A percentile compares a stretch with the other conserved stretches of the same genome.
These are phyloP conservation scores for Trematomus loennbergii DNA, from an alignment of 2,113 vertebrate species.

Conservation along the genomic window DNA sequence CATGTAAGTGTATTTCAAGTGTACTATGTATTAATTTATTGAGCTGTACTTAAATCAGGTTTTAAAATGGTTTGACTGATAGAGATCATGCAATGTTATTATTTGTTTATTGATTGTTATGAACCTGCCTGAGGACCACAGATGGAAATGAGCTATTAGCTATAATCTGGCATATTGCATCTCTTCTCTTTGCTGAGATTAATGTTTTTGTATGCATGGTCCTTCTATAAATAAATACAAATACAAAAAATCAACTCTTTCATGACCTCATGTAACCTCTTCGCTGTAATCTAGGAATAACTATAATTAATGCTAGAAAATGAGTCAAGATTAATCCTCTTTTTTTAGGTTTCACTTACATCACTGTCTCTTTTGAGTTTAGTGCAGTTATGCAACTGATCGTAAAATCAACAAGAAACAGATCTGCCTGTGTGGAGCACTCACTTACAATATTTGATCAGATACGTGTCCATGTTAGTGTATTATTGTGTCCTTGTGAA, in stretches of 20 bases:
- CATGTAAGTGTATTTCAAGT: no score
- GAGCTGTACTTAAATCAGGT: no score
- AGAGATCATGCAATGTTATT: no score
- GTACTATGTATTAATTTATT: no score
- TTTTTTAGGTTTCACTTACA: constrained; percentile 14
- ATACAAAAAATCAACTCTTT: background rate
- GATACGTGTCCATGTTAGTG: background rate
- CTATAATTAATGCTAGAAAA: background rate
- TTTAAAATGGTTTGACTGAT: no score
- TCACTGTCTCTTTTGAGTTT: background rate
- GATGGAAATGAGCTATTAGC: no score
- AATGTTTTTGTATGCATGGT: no score
- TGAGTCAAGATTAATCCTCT: background rate
- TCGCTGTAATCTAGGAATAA: constrained; percentile 13
- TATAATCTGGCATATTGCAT: no score
- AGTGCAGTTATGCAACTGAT: background rate
- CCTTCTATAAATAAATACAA: no score
- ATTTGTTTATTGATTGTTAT: no score
- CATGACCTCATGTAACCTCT: background rate
- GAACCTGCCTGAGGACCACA: no score
- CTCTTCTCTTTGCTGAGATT: no score
- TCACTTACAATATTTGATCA: background rate
- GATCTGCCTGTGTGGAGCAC: background rate
- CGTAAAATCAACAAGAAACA: background rate
- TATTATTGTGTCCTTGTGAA: background rate